phyloP scores from a whole-genome alignment of 2,113 vertebrate genomes.

The Carassius gibelio region DNA sequence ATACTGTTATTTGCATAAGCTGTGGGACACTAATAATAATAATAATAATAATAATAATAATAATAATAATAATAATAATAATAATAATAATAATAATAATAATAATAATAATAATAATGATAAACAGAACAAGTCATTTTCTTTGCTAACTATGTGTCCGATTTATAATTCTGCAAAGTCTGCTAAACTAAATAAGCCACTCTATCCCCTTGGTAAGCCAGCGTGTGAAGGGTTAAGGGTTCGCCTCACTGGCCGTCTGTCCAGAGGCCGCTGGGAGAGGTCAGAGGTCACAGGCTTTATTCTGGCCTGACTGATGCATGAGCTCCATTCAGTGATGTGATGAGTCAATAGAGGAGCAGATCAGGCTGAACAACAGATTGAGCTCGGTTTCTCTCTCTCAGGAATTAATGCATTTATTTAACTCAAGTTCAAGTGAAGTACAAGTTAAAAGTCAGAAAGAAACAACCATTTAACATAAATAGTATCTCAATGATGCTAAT shows the following conservation, averaged over 20 bases:
- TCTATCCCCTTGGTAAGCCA: neutral
- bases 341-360: constrained; percentile 43
- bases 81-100: neutral
- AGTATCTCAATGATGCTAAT: too few relatives aligned
- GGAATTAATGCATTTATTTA: neutral
- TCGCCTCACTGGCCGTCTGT: constrained; percentile 68
- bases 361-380: neutral
- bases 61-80: neutral
- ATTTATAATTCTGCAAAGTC: neutral
- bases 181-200: neutral
- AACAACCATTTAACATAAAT: too few relatives aligned
- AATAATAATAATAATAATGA: neutral
- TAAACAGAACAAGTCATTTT: neutral
- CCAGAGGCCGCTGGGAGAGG: constrained; percentile 65
- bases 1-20: neutral
- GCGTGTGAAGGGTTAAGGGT: constrained; percentile 67
- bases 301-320: constrained; percentile 55
- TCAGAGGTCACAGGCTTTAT: constrained; percentile 74
- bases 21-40: neutral
- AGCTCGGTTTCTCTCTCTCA: too few relatives aligned
- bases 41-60: neutral
- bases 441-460: too few relatives aligned
- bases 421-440: neutral
- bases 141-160: neutral
- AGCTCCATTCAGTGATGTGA: constrained; percentile 61